Evolutionary conservation across 2,888 invertebrate genomes (phyloP).

Genomic region (Lasioglossum figueresi): DNA sequence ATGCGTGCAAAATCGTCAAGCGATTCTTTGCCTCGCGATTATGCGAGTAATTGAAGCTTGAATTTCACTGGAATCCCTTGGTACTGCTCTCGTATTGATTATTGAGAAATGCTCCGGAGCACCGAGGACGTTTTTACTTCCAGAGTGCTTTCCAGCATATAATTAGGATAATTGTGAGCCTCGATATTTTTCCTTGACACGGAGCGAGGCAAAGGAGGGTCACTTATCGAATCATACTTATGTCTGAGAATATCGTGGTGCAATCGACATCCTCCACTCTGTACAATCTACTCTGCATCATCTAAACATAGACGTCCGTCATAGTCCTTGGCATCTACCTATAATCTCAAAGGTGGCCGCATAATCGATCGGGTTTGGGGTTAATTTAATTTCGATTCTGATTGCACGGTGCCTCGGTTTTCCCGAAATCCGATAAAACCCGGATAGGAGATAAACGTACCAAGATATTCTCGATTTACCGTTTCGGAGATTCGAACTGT

Average conservation of each 20-base stretch:
- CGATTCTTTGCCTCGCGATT: background rate
- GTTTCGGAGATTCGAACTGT: background rate
- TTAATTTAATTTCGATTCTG: constrained; percentile 1
- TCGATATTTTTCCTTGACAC: background rate
- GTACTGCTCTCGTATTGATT: constrained; percentile 29
- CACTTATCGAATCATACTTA: background rate
- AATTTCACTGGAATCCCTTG: constrained; percentile 30
- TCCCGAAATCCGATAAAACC: background rate
- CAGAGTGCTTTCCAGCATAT: constrained; percentile 21
- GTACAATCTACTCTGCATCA: background rate
- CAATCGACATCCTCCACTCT: background rate
- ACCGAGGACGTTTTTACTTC: constrained; percentile 8
- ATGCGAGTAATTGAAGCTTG: background rate
- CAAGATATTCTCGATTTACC: background rate
- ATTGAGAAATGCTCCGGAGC: constrained; percentile 25
- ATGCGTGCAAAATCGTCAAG: background rate
- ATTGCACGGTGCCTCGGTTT: background rate
- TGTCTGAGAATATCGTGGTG: background rate
- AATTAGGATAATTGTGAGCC: constrained; percentile 40
- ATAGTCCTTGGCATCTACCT: background rate
- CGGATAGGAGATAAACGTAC: background rate
- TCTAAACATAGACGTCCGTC: background rate
- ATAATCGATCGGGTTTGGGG: background rate
- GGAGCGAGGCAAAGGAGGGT: background rate
- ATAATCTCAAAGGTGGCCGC: background rate